These are phyloP conservation scores for Syngnathus scovelli DNA, from an alignment of 2,113 vertebrate genomes.

Conservation along the genomic window DNA sequence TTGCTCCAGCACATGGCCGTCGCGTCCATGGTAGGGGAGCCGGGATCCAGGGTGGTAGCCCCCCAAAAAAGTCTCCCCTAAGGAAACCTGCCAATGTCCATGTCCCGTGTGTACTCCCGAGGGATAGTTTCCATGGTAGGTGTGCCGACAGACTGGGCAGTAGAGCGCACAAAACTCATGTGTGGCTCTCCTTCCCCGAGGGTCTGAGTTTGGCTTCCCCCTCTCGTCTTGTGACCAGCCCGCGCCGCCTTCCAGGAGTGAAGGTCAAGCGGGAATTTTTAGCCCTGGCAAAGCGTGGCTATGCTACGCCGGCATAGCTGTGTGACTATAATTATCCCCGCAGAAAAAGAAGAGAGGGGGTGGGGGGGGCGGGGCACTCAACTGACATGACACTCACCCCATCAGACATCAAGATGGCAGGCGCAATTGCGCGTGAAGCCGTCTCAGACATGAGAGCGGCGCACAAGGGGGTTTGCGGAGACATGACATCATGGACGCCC, in stretches of 20 bases:
- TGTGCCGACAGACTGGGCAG: constrained; percentile 39
- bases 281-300: constrained; percentile 78
- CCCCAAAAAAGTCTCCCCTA: constrained; percentile 27
- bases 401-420: constrained; percentile 5
- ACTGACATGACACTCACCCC: constrained; percentile 70
- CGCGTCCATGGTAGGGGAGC: constrained; percentile 78
- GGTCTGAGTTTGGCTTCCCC: constrained; percentile 42
- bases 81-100: constrained; percentile 36
- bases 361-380: constrained; percentile 76
- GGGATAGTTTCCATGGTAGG: constrained; percentile 51
- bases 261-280: constrained; percentile 87
- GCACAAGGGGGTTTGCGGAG: constrained; percentile 61
- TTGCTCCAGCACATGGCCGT: constrained; percentile 88
- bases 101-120: constrained; percentile 35
- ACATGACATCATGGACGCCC: constrained; percentile 65
- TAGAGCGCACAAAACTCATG: constrained; percentile 29
- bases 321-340: constrained; percentile 89
- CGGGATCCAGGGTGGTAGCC: constrained; percentile 52
- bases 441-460: constrained; percentile 63
- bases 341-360: not conserved
- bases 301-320: constrained; percentile 73
- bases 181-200: constrained; percentile 9
- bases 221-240: constrained; percentile 61
- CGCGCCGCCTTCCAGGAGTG: constrained; percentile 73
- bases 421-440: not conserved